phyloP scores from a whole-genome alignment of 1,140 invertebrate species.

The Metopolophium dirhodum region DNA sequence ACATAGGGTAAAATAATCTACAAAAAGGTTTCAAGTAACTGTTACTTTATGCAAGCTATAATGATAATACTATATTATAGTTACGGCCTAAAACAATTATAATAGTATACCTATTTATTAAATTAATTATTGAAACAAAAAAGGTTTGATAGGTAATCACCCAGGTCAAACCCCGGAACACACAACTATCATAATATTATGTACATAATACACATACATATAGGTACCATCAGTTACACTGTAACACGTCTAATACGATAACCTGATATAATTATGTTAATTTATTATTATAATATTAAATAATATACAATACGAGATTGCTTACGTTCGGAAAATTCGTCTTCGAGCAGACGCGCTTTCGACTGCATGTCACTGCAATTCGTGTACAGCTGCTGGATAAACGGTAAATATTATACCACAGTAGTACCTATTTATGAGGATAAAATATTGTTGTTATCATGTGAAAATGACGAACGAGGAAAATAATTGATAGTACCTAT shows the following conservation, averaged over 20 bases:
- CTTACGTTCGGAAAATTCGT: not conserved
- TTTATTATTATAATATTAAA: not conserved
- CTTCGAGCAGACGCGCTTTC: not conserved
- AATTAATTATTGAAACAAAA: not conserved
- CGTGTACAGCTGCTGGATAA: not conserved
- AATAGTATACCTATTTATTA: not conserved
- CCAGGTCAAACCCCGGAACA: not conserved
- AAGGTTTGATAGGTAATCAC: not conserved
- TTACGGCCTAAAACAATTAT: not conserved
- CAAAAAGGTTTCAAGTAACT: not conserved
- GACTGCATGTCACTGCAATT: not conserved
- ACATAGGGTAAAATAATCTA: not conserved
- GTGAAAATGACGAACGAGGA: not conserved
- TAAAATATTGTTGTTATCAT: not conserved
- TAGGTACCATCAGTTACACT: not conserved
- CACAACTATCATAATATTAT: not conserved
- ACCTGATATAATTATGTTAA: no score
- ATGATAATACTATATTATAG: not conserved
- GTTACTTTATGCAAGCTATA: no score
- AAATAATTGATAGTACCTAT: not conserved
- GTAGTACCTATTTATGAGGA: not conserved
- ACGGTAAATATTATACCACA: not conserved
- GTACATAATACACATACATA: not conserved
- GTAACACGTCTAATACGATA: not conserved
- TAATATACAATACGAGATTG: not conserved